Base-by-base conservation (phyloP, 2,797 vertebrate genomes). In the Enteromius radiatus region DNA sequence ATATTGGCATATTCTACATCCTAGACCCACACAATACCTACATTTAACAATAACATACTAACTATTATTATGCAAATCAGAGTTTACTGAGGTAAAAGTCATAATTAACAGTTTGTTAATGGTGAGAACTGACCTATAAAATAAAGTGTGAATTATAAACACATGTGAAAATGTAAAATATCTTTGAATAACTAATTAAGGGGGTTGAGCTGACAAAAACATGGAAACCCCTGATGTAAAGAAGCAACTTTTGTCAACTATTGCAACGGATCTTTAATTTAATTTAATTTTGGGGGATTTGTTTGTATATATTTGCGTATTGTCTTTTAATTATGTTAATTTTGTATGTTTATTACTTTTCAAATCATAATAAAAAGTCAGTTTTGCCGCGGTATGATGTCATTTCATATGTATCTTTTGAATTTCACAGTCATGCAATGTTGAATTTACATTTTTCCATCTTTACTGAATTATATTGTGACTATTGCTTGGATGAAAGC, bases 401-500 rank as follows among this genome's bases (percentile, higher is more conserved):
- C 5, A 74, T 36, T 33, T 73, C 19, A n/a, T 33, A 49, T 33
- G 45, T 21, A 52, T 74, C 14, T 47, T 45, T 45, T 45, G 11
- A 45, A 45, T 14, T 45, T 45, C 14, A 12, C 43, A 14, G 12
- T 45, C 3, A 45, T 45, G 12, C 43, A 45, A 43, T 43, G 9
- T 43, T 43, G 41, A 43, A 43, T 43, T 43, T 11, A 41, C 1
- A 17, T 78, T 12, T 52, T 28, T 11, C 21, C 31, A 43, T 71
- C 19, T 33, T 47, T 15, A 59, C 19, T 33, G 38, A 47, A 71
- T 49, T 63, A 45, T 23, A 64, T 61, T 70, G 59, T n/a, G 64
- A 41, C 36, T 41, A 54, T 43, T 28, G 65, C 78, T 23, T 7
- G 5, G 9, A 80, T 43, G 38, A 81, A 64, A 64, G 43, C 79